Conservation (phyloP, 1,140 invertebrate genomes). For the Drepana arcuata region DNA sequence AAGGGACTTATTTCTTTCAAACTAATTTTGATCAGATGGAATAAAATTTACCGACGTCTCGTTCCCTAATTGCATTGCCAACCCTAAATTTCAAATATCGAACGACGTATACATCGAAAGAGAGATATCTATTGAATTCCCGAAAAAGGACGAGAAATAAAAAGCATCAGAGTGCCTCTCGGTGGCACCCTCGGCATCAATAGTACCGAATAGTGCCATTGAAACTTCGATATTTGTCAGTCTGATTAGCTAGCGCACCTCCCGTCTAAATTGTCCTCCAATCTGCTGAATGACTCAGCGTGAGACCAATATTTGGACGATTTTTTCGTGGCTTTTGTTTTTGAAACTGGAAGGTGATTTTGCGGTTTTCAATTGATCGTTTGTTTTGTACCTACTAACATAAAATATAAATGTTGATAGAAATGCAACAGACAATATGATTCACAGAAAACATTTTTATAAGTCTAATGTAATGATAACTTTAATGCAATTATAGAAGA, state of each 20-base stretch:
- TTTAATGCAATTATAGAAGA: no score
- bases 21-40: no score
- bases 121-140: slow-evolving; percentile 44
- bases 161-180: slow-evolving; percentile 27
- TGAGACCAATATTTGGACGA: slow-evolving; percentile 24
- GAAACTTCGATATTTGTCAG: slow-evolving; percentile 58
- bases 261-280: slow-evolving; percentile 21
- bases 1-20: no score
- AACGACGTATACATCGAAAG: slow-evolving; percentile 28
- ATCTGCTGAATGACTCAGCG: slow-evolving; percentile 49
- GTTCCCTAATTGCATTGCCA: no score
- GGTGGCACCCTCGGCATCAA: slow-evolving; percentile 22
- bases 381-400: no score
- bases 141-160: slow-evolving; percentile 44
- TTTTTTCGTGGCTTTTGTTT: slow-evolving; percentile 17
- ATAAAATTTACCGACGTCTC: no score
- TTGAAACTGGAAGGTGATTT: no score
- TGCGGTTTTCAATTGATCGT: neutral
- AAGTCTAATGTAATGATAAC: no score
- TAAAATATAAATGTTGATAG: no score
- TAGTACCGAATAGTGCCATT: slow-evolving; percentile 34
- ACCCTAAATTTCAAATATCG: slow-evolving; percentile 49
- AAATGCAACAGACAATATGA: slow-evolving; percentile 2
- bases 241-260: slow-evolving; percentile 46
- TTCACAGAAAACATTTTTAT: slow-evolving; percentile 2